Evolutionary conservation across 1,140 invertebrate species (phyloP).

Genomic region (Spodoptera frugiperda): DNA sequence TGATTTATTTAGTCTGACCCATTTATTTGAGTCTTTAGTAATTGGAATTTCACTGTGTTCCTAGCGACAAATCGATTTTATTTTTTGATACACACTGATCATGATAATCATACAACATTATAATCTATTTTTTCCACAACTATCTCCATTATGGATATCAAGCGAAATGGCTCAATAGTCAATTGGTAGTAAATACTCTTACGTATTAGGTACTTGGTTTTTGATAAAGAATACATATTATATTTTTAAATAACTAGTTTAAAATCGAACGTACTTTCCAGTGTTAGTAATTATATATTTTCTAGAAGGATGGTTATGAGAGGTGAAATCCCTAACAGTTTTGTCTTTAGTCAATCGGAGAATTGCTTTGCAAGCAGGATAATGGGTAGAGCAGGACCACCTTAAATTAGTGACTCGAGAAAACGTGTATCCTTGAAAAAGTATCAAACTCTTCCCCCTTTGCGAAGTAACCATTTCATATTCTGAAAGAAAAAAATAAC

Average conservation of each 20-base stretch:
- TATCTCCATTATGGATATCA: too few relatives aligned
- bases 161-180: too few relatives aligned
- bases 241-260: neutral
- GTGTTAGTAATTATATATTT: neutral
- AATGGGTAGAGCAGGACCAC: slow-evolving; percentile 67
- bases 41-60: too few relatives aligned
- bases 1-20: too few relatives aligned
- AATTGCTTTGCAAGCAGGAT: slow-evolving; percentile 21
- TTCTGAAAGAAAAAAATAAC: neutral
- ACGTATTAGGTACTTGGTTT: too few relatives aligned
- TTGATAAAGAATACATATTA: too few relatives aligned
- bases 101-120: too few relatives aligned
- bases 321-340: neutral
- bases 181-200: too few relatives aligned
- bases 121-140: too few relatives aligned
- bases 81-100: too few relatives aligned
- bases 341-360: neutral
- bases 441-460: slow-evolving; percentile 62
- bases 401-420: slow-evolving; percentile 50
- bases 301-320: neutral
- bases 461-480: slow-evolving; percentile 60
- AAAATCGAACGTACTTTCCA: neutral
- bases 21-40: too few relatives aligned
- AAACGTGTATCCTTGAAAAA: slow-evolving; percentile 65
- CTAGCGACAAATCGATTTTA: too few relatives aligned